These are phyloP conservation scores for Cantharis flavilabris DNA, from an alignment of 2,888 invertebrate genomes.

Conservation along the genomic window DNA sequence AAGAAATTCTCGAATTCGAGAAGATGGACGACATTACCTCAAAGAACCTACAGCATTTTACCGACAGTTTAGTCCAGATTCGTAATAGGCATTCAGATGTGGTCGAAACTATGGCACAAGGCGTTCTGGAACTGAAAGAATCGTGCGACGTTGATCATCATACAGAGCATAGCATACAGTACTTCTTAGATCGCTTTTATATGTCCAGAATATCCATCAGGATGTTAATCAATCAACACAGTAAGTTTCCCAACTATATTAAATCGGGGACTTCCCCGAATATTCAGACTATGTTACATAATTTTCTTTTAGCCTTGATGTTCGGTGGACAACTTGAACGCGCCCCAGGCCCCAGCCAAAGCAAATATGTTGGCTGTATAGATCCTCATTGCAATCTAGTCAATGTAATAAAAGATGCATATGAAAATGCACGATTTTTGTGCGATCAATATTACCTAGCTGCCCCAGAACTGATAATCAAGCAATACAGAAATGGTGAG, in stretches of 20 bases:
- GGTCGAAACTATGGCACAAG: slow-evolving; percentile 99
- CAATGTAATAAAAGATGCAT: slow-evolving; percentile 91
- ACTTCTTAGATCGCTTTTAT: slow-evolving; percentile 97
- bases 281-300: background rate
- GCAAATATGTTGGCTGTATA: slow-evolving; percentile 92
- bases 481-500: slow-evolving; percentile 72
- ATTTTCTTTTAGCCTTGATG: slow-evolving; percentile 68
- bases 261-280: slow-evolving; percentile 67
- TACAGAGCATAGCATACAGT: slow-evolving; percentile 93
- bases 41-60: slow-evolving; percentile 64
- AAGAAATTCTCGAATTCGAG: slow-evolving; percentile 94
- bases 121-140: slow-evolving; percentile 94
- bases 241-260: slow-evolving; percentile 84
- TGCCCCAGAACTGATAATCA: slow-evolving; percentile 84
- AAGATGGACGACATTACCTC: slow-evolving; percentile 67
- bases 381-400: slow-evolving; percentile 95
- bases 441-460: slow-evolving; percentile 98
- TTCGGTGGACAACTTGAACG: slow-evolving; percentile 73
- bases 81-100: slow-evolving; percentile 95
- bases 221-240: slow-evolving; percentile 99
- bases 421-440: slow-evolving; percentile 95
- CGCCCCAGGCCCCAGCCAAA: slow-evolving; percentile 59
- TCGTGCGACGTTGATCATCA: slow-evolving; percentile 82
- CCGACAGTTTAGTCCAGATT: slow-evolving; percentile 86
- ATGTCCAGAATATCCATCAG: slow-evolving; percentile 98